Base-by-base conservation (phyloP, 2,797 vertebrate species). In the Enteromius paludinosus region DNA sequence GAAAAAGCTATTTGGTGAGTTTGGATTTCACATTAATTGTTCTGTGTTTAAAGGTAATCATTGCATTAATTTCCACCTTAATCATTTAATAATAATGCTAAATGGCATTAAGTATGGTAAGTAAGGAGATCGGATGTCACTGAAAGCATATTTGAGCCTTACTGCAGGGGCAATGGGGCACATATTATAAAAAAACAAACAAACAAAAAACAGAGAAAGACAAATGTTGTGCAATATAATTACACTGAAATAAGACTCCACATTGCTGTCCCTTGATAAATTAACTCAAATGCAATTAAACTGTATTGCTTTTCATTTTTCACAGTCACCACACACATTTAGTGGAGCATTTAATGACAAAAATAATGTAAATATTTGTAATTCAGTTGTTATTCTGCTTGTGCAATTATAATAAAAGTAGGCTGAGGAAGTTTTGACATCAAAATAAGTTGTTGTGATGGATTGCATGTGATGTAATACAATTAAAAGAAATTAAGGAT, bases 401-500 rank as follows among this genome's bases (percentile, higher is more conserved):
- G 35, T 75, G 52, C 75, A 74, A 85, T 61, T 41, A 25, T 45
- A 80, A 82, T 3, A n/a, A 41, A 54, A 54, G 20, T 30, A 79
- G 66, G 71, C 18, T 68, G 56, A 66, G 68, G 74, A 86, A 83
- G 79, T 89, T 87, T 78, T 72, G 86, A 30, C 52, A 43, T 15
- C 82, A 76, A 38, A 79, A 86, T 81, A 90, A 89, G 89, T 83
- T 90, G 85, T 90, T 90, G 89, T 93, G 94, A 96, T 95, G 95
- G 96, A 98, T 97, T 95, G 90, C 88, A 96, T 96, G 90, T 94
- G 94, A 96, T 97, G 95, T 94, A 91, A 92, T 95, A 95, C 93
- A 97, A 98, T 97, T 97, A 97, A 92, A 92, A 95, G 94, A 95
- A 96, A 95, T 93, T 93, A 97, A 94, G 92, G 91, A 97, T 98